Evolutionary conservation across 2,888 invertebrate species (phyloP), one percentile per base, ranked within the genome.

Genomic region (Dexiosoma caninum): DNA sequence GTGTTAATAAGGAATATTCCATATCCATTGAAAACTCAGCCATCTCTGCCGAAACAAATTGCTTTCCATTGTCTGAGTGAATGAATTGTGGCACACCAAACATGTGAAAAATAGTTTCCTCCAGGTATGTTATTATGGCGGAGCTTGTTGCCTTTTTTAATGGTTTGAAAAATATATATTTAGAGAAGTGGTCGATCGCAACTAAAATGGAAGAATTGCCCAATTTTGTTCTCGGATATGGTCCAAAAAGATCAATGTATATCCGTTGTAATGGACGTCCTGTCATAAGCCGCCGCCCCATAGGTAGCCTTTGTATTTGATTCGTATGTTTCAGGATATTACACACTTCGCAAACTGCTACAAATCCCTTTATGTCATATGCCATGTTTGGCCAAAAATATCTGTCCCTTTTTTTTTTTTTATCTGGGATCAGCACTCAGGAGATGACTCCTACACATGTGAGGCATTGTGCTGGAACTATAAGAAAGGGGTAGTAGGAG

Each of bases 1-100:
- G 83, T 86, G 21, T 77, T 83, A 2, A 67, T 32, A 7, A 85
- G 53, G 12, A 32, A 78, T 0, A 81, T 46, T n/a, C 83, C 67
- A 57, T 84, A 84, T n/a, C 30, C 23, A 57, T 59, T 2, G 82
- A 32, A 8, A 84, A 72, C 7, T 42, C 51, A 19, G 77, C 21
- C 62, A 82, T 83, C 66, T 37, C 8, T 12, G 37, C 5, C 2
- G 37, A 37, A 37, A 37, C 10, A 37, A 37, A 37, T 37, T 37
- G 37, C 12, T 37, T 37, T 12, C 37, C 37, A 9, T 37, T 37
- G 10, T 37, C 37, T 12, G 37, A 37, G 10, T 37, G 37, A 12
- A 37, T 9, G 12, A 7, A 37, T 12, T 37, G 37, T 2, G 37
- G 37, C 10, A 9, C 10, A 2, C 37, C 37, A 37, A 37, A 37